These are phyloP conservation scores for Conchocele bisecta DNA, from an alignment of 2,888 invertebrate genomes.

Conservation along the genomic window DNA sequence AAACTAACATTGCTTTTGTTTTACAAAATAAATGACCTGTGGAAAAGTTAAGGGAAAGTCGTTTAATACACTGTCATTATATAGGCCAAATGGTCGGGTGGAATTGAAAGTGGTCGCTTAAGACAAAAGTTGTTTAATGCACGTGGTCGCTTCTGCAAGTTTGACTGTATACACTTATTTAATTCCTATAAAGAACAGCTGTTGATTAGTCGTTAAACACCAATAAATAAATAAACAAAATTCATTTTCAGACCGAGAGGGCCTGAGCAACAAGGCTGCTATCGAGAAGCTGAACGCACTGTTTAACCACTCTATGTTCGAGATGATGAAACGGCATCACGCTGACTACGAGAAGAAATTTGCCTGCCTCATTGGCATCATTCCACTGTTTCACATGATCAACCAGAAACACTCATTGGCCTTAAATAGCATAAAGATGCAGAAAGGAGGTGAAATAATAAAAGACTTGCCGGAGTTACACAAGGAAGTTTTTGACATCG, in stretches of 20 bases:
- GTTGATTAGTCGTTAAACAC: no score
- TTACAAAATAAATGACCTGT: no score
- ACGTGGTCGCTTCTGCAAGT: no score
- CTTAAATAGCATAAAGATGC: constrained; percentile 80
- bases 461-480: constrained; percentile 77
- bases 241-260: constrained; percentile 71
- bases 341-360: constrained; percentile 73
- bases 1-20: no score
- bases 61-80: no score
- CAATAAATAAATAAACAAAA: no score
- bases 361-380: constrained; percentile 62
- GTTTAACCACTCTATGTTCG: constrained; percentile 78
- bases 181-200: no score
- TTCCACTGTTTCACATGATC: constrained; percentile 74
- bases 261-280: constrained; percentile 71
- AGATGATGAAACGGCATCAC: constrained; percentile 72
- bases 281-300: constrained; percentile 77
- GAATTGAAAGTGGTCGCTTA: no score
- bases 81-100: no score
- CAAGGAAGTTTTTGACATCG: constrained; percentile 74
- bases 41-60: no score
- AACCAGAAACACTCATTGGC: constrained; percentile 78
- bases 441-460: constrained; percentile 63
- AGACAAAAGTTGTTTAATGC: no score
- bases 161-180: no score